Evolutionary conservation across 2,797 vertebrate species (phyloP).

Genomic region (Peromyscus nudipes): DNA sequence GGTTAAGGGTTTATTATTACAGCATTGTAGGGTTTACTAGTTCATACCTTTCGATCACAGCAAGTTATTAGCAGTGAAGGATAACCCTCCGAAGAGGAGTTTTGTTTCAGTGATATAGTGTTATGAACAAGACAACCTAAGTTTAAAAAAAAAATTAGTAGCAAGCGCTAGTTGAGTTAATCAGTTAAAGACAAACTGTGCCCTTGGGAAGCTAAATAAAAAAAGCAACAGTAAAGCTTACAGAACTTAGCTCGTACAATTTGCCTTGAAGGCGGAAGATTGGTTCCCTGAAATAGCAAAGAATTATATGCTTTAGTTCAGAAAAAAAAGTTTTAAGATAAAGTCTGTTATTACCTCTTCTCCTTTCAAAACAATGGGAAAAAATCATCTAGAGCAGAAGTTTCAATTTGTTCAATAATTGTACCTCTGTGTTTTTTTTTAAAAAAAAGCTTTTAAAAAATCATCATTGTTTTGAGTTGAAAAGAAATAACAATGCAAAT

Average conservation of each 20-base stretch:
- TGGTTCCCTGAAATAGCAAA: conserved; percentile 92
- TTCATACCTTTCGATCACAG: conserved; percentile 87
- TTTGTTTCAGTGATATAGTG: conserved; percentile 81
- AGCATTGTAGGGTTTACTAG: conserved; percentile 82
- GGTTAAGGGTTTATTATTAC: conserved; percentile 79
- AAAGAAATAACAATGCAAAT: conserved; percentile 86
- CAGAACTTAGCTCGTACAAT: conserved; percentile 97
- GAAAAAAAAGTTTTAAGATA: conserved; percentile 85
- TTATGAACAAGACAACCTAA: conserved; percentile 84
- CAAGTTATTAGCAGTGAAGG: conserved; percentile 88
- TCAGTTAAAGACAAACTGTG: conserved; percentile 89
- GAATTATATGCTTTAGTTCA: conserved; percentile 90
- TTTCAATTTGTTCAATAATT: conserved; percentile 83
- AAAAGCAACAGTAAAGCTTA: conserved; percentile 92
- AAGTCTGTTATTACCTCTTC: conserved; percentile 87
- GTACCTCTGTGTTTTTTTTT: conserved; percentile 80
- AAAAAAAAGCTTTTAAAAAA: conserved; percentile 14
- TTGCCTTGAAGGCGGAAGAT: conserved; percentile 94
- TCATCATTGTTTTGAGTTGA: conserved; percentile 84
- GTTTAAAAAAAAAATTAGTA: conserved; percentile 84
- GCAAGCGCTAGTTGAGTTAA: conserved; percentile 87
- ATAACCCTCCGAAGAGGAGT: conserved; percentile 83
- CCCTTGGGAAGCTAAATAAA: conserved; percentile 88
- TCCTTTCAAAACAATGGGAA: conserved; percentile 87
- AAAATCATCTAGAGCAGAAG: conserved; percentile 79